Evolutionary conservation across 2,797 vertebrate genomes (phyloP), one percentile per base, ranked within the genome.

Genomic region (Alcedo atthis): DNA sequence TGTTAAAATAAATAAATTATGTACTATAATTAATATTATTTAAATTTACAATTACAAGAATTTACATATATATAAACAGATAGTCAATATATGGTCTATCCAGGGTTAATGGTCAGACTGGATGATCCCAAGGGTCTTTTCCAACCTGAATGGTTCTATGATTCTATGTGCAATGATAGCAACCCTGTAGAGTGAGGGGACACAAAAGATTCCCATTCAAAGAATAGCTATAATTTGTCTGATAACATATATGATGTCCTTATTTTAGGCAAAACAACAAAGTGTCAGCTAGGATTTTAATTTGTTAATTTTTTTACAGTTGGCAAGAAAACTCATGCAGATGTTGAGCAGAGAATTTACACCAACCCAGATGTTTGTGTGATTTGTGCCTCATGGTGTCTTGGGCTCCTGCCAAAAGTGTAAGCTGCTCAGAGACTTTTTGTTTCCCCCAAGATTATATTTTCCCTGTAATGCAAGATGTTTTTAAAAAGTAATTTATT

Each of bases 401-500:
- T 89, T 90, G 88, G 82, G 64, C 58, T 45, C 33, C 53, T 87
- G 92, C 83, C 93, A 94, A 12, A 78, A 71, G 17, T 35, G 48
- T 94, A 87, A 93, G 51, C 57, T 95, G 70, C 71, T 95, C 77
- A 77, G 81, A 87, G 85, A n/a, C 73, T 75, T n/a, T 49, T 83
- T 80, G 73, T 40, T 77, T 93, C 91, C 62, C 71, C 69, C 58
- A 84, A 92, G 71, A 92, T 32, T 81, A 90, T 48, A 73, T 92
- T 74, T 63, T 87, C 81, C 74, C 83, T 67, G 48, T 84, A 95
- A 92, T n/a, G 35, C 30, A 89, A 92, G 89, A 85, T 69, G 73
- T 90, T 95, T 93, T 93, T 42, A 37, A 93, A 85, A 90, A 91
- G 59, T 92, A 77, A 89, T 94, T 94, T 90, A 83, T 24, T 81